Conservation (phyloP, 1,140 invertebrate genomes). For the Cydia fagiglandana region DNA sequence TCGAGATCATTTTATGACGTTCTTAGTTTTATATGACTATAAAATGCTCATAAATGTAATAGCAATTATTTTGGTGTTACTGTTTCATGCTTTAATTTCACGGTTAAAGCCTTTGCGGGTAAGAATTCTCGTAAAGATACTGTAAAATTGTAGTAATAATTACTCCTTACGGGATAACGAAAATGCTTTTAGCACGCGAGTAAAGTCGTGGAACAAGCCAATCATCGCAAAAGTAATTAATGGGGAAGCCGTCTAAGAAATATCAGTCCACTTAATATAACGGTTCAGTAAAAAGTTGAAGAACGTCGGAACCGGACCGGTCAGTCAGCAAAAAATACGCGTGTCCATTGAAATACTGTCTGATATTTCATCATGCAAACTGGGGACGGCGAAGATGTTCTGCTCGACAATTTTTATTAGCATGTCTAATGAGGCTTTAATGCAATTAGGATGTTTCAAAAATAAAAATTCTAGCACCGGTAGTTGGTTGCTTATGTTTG, state of each 20-base stretch:
- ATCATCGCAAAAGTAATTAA: constrained; percentile 12
- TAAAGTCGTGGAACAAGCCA: neutral
- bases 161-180: neutral
- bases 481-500: too few relatives aligned
- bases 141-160: too few relatives aligned
- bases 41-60: too few relatives aligned
- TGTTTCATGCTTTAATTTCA: too few relatives aligned
- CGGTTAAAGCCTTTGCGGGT: too few relatives aligned
- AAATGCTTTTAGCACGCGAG: neutral
- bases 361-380: constrained; percentile 12
- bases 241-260: constrained; percentile 21
- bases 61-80: too few relatives aligned
- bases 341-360: neutral
- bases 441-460: neutral
- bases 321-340: constrained; percentile 28
- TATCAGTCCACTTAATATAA: constrained; percentile 31
- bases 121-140: too few relatives aligned
- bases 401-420: neutral
- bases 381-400: neutral
- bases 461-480: too few relatives aligned
- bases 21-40: too few relatives aligned
- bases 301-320: constrained; percentile 11
- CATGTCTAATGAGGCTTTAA: neutral
- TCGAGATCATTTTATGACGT: too few relatives aligned
- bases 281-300: constrained; percentile 12